Base-by-base conservation (phyloP, 2,797 vertebrate genomes). In the Coluber constrictor region DNA sequence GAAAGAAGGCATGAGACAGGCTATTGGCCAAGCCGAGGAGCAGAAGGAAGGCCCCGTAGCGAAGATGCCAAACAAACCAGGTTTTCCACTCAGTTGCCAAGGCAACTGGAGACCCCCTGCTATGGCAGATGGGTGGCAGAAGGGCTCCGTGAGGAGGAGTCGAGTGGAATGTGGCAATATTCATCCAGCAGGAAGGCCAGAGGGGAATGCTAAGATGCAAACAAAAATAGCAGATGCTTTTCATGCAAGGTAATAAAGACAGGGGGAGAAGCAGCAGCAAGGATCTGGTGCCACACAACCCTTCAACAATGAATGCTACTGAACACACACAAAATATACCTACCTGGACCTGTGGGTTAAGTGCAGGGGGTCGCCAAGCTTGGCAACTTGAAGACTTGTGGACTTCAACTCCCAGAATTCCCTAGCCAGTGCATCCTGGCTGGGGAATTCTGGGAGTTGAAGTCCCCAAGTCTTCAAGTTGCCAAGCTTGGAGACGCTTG, bases 101-200 rank as follows among this genome's bases (percentile, higher is more conserved):
- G 89, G 60, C 60, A 93, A 93, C 89, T 7, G n/a, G 32, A 70
- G 89, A 43, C 89, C 83, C 92, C 89, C 89, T 87, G 83, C 83
- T 70, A 54, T 23, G 54, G 89, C 79, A 90, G 92, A 93, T 90
- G 92, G 89, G 70, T 86, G 92, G 61, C 92, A 93, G 37, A 86
- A 87, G 92, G 89, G 37, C 83, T 51, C 70, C 20, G 37, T 61
- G 1, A 55, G 66, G 37, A 55, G 57, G 55, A 86, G 70, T 74
- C 61, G 23, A 16, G 37, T 8, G 43, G 89, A 70, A 87, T 32
- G 88, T 66, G 47, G 70, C 25, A 87, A 61, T n/a, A 54, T 86
- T 61, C 83, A 37, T 79, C 88, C 43, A n/a, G 54, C 6, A n/a
- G 32, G 29, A 13, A 74, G 61, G 37, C 83, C 60, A 87, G 61